These are phyloP conservation scores for Microtus ochrogaster DNA, from an alignment of 2,113 vertebrate species.

Conservation along the genomic window DNA sequence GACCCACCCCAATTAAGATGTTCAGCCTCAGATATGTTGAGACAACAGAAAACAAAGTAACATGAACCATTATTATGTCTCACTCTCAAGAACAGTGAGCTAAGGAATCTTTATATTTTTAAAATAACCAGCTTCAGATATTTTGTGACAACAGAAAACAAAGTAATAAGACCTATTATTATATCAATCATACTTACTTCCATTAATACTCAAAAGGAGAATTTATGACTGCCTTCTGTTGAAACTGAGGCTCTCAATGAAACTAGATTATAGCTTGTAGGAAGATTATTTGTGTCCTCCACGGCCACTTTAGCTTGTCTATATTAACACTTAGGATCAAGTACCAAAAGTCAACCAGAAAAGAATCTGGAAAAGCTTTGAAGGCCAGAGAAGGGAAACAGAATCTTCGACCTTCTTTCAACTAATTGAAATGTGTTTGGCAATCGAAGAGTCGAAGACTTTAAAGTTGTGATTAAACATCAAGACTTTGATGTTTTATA, in stretches of 20 bases:
- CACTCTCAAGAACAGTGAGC: background rate
- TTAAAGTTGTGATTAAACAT: conserved; percentile 86
- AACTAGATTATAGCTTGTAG: background rate
- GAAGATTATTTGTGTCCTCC: background rate
- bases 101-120: background rate
- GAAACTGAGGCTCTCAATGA: background rate
- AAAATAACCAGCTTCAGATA: background rate
- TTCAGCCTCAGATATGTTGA: background rate
- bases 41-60: background rate
- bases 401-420: conserved; percentile 65
- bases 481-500: conserved; percentile 87
- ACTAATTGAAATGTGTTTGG: conserved; percentile 77
- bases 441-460: conserved; percentile 80
- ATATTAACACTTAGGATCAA: conserved; percentile 48
- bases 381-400: conserved; percentile 68
- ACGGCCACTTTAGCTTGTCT: conserved; percentile 50
- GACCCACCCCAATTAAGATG: background rate
- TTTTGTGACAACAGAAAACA: conserved; percentile 4
- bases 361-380: conserved; percentile 45
- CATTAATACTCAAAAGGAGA: background rate
- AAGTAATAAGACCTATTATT: background rate
- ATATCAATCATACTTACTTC: background rate
- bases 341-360: conserved; percentile 53
- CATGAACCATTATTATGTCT: background rate
- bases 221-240: background rate